Conservation (phyloP, 2,888 invertebrate genomes). For the Conomelus anceps region DNA sequence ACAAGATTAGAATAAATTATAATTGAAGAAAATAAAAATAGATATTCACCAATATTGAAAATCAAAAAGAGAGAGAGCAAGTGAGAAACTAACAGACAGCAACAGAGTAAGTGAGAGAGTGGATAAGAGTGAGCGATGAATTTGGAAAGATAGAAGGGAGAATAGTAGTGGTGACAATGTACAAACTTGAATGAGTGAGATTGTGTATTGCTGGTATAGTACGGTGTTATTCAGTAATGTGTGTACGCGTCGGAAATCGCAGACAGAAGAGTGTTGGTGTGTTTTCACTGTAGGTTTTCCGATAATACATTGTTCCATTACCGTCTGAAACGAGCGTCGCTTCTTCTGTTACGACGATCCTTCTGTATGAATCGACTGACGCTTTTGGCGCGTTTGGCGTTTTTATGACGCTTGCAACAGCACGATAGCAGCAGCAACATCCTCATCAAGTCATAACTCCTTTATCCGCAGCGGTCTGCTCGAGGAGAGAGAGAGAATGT, state of each 20-base stretch:
- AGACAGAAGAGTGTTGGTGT: neutral
- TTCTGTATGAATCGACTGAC: neutral
- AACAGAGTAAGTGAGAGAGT: too few relatives aligned
- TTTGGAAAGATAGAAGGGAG: neutral
- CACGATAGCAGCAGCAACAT: neutral
- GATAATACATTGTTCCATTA: neutral
- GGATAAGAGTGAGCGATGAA: neutral
- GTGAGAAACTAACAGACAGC: too few relatives aligned
- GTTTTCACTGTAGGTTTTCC: neutral
- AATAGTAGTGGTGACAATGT: neutral
- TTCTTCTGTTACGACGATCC: neutral
- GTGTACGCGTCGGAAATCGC: neutral
- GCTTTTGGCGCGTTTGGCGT: neutral
- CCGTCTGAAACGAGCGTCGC: neutral
- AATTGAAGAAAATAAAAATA: too few relatives aligned
- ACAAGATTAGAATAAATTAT: too few relatives aligned
- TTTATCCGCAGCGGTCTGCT: neutral
- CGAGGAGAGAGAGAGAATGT: neutral
- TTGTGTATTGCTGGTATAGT: neutral
- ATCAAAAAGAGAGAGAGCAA: too few relatives aligned
- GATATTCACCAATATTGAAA: too few relatives aligned
- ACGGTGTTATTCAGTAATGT: neutral
- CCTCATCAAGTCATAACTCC: neutral
- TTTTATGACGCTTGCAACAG: neutral
- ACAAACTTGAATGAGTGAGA: neutral